Base-by-base conservation (phyloP, 1,140 invertebrate species). In the Aphelinus atriplicis region DNA sequence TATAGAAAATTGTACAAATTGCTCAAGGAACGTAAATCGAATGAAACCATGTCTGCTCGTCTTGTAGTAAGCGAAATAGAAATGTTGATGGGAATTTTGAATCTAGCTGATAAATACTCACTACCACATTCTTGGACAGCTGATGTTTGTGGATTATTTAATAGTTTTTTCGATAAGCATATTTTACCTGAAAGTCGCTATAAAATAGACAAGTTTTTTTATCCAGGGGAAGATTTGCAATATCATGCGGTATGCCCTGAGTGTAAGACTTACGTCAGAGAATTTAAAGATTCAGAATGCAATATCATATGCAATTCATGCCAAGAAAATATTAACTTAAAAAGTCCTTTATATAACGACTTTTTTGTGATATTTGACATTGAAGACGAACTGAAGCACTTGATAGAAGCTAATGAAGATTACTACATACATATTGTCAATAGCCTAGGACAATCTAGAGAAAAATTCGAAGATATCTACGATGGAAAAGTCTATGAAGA, bases 341-440 rank as follows among this genome's bases (percentile, higher is more conserved):
- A 71, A 61, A 46, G 7, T 58, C 7, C 10, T 2, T 48, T 71
- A 61, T 45, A 46, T 50, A 50, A 26, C 3, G 76, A 71, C 60
- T 75, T 71, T 47, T 77, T 77, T 62, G 55, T 77, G 26, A 71
- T 68, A 26, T 65, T 77, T 53, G 68, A 74, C 26, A 53, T 67
- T n/a, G 56, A 10, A 62, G 46, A 53, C 48, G 43, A 53, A 43
- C 61, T 77, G 65, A 70, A 65, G 70, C 50, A 53, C 10, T 3
- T 76, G 42, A 9, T 75, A 6, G 71, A 76, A 73, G 26, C 58
- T 55, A 78, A 76, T 60, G 55, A 4, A 7, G 42, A 46, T 6
- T 66, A 66, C 9, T 78, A 64, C 56, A 73, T 73, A 10, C 70
- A 78, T 50, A 42, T 69, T 48, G 9, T 76, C 2, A 58, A 72